Evolutionary conservation across 2,797 vertebrate species (phyloP).

Genomic region (Spondyliosoma cantharus): DNA sequence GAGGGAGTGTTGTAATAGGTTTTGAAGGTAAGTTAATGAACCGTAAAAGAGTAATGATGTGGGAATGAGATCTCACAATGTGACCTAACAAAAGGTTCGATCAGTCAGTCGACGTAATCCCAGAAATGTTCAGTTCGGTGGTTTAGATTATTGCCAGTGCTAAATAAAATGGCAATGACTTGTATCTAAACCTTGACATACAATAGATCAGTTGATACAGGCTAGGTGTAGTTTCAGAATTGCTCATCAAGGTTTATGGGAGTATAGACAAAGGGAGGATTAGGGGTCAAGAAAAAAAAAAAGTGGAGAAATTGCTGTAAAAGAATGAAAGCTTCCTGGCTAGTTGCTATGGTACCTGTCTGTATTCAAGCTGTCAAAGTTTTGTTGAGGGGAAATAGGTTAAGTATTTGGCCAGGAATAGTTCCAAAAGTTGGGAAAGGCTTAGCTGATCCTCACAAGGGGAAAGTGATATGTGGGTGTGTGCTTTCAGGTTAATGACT

Average conservation of each 20-base stretch:
- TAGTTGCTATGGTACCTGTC: neutral
- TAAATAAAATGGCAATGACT: neutral
- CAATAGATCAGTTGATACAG: conserved; percentile 3
- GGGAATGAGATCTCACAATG: conserved; percentile 14
- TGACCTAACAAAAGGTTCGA: conserved; percentile 9
- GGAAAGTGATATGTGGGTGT: conserved; percentile 73
- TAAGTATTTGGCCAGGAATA: conserved; percentile 33
- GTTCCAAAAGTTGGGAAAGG: conserved; percentile 43
- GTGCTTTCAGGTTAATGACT: conserved; percentile 85
- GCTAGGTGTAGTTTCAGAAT: conserved; percentile 38
- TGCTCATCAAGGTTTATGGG: conserved; percentile 4
- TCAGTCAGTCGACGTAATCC: neutral
- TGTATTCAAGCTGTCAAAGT: conserved; percentile 21
- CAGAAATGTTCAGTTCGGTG: conserved; percentile 15
- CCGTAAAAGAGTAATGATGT: conserved; percentile 40
- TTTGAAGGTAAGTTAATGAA: conserved; percentile 50
- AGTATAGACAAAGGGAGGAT: conserved; percentile 2
- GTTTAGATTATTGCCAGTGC: neutral
- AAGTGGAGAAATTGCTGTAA: neutral
- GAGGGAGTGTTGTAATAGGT: conserved; percentile 53
- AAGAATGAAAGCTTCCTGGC: neutral
- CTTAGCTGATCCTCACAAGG: conserved; percentile 31
- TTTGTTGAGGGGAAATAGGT: conserved; percentile 17
- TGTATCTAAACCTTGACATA: neutral
- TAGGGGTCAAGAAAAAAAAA: conserved; percentile 14